Conservation (phyloP, 1,140 invertebrate species). For the Hypothenemus hampei region DNA sequence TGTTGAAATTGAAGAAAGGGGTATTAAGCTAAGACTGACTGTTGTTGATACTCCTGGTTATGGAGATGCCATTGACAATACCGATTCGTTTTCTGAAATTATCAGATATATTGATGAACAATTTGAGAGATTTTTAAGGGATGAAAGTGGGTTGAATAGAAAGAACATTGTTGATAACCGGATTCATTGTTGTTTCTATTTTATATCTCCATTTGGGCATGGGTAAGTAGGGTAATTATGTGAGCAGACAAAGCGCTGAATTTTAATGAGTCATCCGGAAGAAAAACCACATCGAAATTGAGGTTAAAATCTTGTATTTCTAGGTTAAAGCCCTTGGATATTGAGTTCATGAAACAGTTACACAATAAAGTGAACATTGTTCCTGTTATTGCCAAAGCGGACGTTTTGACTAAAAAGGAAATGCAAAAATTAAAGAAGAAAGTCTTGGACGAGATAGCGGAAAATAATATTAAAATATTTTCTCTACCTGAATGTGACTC, state of each 20-base stretch:
- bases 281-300: not conserved
- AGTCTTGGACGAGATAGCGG: constrained; percentile 77
- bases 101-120: constrained; percentile 93
- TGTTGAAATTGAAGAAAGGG: constrained; percentile 90
- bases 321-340: constrained; percentile 81
- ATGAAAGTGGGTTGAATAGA: constrained; percentile 87
- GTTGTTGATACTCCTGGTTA: constrained; percentile 98
- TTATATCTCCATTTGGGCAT: constrained; percentile 98
- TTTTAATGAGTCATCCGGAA: not conserved
- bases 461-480: constrained; percentile 87
- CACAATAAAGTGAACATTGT: constrained; percentile 99
- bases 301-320: constrained; percentile 26
- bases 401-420: constrained; percentile 96
- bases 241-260: not conserved
- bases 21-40: constrained; percentile 82
- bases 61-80: constrained; percentile 98
- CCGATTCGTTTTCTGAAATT: constrained; percentile 84
- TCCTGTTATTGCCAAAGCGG: constrained; percentile 97
- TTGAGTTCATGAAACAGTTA: constrained; percentile 98
- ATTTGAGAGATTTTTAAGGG: constrained; percentile 85
- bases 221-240: constrained; percentile 58
- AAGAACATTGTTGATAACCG: constrained; percentile 89
- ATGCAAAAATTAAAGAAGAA: constrained; percentile 82
- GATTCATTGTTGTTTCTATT: constrained; percentile 98
- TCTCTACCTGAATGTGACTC: constrained; percentile 94